phyloP scores from a whole-genome alignment of 2,888 invertebrate genomes.

The Eupithecia insigniata region DNA sequence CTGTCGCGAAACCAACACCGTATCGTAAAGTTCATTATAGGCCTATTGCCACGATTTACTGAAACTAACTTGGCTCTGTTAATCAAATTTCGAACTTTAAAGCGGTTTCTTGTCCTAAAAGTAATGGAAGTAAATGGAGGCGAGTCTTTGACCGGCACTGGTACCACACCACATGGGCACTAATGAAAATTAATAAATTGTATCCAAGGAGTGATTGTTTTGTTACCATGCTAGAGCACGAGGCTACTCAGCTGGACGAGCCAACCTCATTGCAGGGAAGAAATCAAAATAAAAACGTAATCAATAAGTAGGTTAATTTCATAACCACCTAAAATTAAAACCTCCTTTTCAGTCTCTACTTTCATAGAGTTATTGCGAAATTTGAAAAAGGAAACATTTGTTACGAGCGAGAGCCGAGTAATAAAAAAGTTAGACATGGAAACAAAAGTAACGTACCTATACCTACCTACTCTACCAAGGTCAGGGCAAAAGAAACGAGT shows the following conservation, averaged over 20 bases:
- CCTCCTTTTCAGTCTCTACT: background rate
- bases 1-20: constrained; percentile 66
- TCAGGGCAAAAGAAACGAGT: constrained; percentile 37
- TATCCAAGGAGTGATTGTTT: background rate
- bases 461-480: constrained; percentile 45
- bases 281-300: background rate
- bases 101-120: background rate
- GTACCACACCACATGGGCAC: background rate
- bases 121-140: background rate
- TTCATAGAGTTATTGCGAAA: background rate
- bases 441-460: constrained; percentile 56
- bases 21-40: constrained; percentile 76
- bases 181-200: too few relatives aligned
- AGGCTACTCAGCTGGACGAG: background rate
- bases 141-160: background rate
- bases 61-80: constrained; percentile 62
- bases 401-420: background rate
- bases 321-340: background rate
- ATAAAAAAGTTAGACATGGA: constrained; percentile 42
- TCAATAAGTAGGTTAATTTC: background rate
- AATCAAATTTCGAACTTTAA: background rate
- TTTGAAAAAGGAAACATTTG: background rate
- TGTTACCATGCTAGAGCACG: background rate
- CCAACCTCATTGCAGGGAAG: background rate
- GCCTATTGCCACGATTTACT: constrained; percentile 66